A percentile compares a stretch with the other conserved stretches of the same genome.
phyloP scores from a whole-genome alignment of 2,113 vertebrate species.

The Rhagologus leucostigma region DNA sequence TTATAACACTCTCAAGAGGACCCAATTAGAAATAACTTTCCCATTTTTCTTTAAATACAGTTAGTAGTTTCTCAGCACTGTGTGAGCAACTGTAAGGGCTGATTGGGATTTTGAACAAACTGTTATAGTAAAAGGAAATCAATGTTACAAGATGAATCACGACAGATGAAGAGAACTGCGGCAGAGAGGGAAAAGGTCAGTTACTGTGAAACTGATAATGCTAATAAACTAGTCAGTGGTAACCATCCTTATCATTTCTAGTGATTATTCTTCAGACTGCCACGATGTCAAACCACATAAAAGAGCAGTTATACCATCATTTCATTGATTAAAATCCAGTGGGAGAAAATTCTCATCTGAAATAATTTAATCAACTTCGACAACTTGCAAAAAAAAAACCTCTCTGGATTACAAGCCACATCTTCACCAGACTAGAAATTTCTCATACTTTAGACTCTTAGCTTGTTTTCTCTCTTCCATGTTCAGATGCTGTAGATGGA shows the following conservation, averaged over 20 bases:
- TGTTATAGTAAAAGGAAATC: conserved; percentile 43
- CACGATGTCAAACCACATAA: conserved; percentile 25
- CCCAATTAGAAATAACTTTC: background rate
- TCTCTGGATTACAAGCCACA: background rate
- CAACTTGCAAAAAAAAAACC: background rate
- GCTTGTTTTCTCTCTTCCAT: background rate
- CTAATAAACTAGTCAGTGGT: conserved; percentile 50
- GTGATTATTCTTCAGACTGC: conserved; percentile 10
- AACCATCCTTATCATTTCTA: conserved; percentile 23
- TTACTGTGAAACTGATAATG: conserved; percentile 48
- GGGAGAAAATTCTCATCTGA: conserved; percentile 20
- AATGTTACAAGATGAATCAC: conserved; percentile 51
- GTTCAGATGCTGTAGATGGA: background rate
- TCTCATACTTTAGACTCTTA: background rate
- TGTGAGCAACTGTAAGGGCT: background rate
- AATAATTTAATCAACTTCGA: conserved; percentile 14
- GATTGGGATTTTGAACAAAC: conserved; percentile 17
- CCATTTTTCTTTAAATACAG: background rate
- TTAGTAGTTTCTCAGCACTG: background rate
- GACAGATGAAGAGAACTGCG: conserved; percentile 21
- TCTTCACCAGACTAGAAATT: background rate
- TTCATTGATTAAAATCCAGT: conserved; percentile 44
- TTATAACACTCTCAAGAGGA: background rate
- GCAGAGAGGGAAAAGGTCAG: conserved; percentile 30
- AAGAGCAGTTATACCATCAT: conserved; percentile 9